Percentiles rank a stretch among this genome's conserved stretches.
These are phyloP conservation scores for Neosilurus mollespiculum DNA, from an alignment of 2,797 vertebrate genomes.

Conservation along the genomic window DNA sequence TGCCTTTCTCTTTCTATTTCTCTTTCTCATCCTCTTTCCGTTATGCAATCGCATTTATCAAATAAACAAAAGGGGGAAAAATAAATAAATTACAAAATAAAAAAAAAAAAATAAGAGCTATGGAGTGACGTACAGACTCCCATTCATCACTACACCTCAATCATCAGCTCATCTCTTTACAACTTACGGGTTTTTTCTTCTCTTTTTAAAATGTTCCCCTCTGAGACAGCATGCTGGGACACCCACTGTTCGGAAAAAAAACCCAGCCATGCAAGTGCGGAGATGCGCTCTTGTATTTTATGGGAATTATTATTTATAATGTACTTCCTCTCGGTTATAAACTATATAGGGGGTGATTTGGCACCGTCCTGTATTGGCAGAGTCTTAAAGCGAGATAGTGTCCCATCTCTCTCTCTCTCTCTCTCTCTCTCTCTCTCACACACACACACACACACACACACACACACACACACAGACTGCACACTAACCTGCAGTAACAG, in stretches of 20 bases:
- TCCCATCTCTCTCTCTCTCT: conserved; percentile 1
- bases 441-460: not conserved
- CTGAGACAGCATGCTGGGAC: not conserved
- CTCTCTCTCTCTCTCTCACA: conserved; percentile 1
- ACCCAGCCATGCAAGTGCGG: not conserved
- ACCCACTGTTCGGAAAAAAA: too few relatives aligned
- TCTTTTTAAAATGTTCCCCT: not conserved
- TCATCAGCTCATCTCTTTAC: not conserved
- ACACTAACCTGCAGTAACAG: conserved; percentile 8
- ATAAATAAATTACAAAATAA: too few relatives aligned
- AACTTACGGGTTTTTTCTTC: not conserved
- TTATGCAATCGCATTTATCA: conserved; percentile 8
- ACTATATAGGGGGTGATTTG: not conserved
- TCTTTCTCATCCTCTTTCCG: too few relatives aligned
- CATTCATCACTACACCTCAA: not conserved
- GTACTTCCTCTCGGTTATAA: not conserved
- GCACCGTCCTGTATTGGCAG: not conserved
- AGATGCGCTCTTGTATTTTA: not conserved
- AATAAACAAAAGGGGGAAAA: not conserved
- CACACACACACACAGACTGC: conserved; percentile 15
- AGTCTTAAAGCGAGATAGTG: not conserved
- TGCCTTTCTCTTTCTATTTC: not conserved
- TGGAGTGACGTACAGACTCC: not conserved
- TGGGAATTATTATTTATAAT: not conserved
- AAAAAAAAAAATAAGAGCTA: not conserved